Evolutionary conservation across 1,140 invertebrate species (phyloP).

Genomic region (Drosophila subobscura): DNA sequence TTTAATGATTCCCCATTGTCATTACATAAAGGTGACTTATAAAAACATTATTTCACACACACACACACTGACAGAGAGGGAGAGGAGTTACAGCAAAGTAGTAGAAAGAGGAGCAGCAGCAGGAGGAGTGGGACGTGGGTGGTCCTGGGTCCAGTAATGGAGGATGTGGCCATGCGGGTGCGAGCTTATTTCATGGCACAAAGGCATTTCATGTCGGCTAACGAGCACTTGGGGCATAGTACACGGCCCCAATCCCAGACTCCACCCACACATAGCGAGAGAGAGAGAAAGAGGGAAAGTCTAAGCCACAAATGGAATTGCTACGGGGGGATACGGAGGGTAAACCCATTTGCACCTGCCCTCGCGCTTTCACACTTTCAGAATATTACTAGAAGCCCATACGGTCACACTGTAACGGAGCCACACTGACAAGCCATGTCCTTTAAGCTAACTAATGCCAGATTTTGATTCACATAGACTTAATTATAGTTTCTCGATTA

Average conservation of each 20-base stretch:
- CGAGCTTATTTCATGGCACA: slow-evolving; percentile 67
- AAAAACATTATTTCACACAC: slow-evolving; percentile 78
- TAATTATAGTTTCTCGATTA: no score
- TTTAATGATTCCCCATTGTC: slow-evolving; percentile 82
- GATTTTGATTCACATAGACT: no score
- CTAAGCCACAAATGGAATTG: no score
- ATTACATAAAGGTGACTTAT: slow-evolving; percentile 81
- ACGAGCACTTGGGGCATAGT: slow-evolving; percentile 70
- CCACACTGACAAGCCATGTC: neutral
- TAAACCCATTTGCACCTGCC: no score
- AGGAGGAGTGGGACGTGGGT: neutral
- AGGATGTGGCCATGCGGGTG: slow-evolving; percentile 49
- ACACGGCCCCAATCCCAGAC: slow-evolving; percentile 5
- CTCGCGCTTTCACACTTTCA: no score
- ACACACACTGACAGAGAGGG: slow-evolving; percentile 14
- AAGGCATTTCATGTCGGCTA: slow-evolving; percentile 72
- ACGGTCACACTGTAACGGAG: slow-evolving; percentile 21
- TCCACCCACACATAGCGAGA: neutral
- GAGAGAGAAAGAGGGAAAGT: no score
- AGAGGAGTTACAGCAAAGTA: neutral
- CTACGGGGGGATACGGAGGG: no score
- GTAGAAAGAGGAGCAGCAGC: neutral
- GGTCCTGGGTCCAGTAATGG: neutral
- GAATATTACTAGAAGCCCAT: neutral
- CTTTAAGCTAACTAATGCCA: no score